phyloP scores from a whole-genome alignment of 1,140 invertebrate genomes.

The Halyomorpha halys region DNA sequence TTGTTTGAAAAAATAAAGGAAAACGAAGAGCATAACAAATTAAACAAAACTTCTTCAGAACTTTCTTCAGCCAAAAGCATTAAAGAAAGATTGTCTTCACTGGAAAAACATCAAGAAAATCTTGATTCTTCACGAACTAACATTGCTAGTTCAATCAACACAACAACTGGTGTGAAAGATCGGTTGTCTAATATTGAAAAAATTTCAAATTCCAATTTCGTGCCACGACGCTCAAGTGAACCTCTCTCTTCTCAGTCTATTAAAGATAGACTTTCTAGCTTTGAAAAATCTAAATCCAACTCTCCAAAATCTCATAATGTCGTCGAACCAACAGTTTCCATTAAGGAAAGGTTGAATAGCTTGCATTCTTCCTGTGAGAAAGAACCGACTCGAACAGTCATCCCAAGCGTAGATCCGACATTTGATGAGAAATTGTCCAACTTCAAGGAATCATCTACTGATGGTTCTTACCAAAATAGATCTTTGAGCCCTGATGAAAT shows the following conservation, averaged over 20 bases:
- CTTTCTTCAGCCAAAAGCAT: conserved; percentile 53
- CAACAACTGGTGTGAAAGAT: conserved; percentile 46
- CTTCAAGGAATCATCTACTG: neutral
- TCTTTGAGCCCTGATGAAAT: conserved; percentile 31
- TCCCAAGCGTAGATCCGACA: conserved; percentile 11
- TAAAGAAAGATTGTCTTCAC: conserved; percentile 54
- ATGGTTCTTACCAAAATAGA: neutral
- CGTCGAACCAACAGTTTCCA: conserved; percentile 26
- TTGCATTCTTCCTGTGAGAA: conserved; percentile 43
- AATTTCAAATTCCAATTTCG: conserved; percentile 33
- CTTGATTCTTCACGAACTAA: conserved; percentile 23
- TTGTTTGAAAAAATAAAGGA: conserved; percentile 53
- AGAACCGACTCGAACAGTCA: conserved; percentile 38
- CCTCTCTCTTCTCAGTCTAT: conserved; percentile 25
- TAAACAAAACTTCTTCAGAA: conserved; percentile 38
- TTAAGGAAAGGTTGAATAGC: conserved; percentile 46
- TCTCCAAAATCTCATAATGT: neutral
- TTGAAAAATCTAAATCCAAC: conserved; percentile 28
- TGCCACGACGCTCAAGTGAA: conserved; percentile 16
- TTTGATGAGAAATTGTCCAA: conserved; percentile 16
- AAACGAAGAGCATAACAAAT: conserved; percentile 21
- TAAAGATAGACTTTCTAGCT: conserved; percentile 31
- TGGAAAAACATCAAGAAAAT: conserved; percentile 44
- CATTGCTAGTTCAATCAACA: conserved; percentile 19
- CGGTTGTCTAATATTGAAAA: conserved; percentile 52